These are phyloP conservation scores for Cantharis rufa DNA, from an alignment of 2,888 invertebrate species.

Conservation along the genomic window DNA sequence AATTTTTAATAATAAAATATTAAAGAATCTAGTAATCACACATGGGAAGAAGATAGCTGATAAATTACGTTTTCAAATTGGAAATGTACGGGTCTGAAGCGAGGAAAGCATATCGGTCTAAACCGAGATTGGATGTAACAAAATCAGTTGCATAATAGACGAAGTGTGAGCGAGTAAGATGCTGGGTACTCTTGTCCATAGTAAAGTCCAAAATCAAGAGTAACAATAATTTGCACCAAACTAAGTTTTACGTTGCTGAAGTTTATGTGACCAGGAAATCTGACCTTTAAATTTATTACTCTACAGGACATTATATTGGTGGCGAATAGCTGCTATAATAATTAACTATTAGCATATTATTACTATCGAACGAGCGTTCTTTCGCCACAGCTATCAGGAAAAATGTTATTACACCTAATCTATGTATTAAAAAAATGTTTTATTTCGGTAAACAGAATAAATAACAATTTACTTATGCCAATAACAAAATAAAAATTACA, in stretches of 20 bases:
- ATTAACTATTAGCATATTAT: not conserved
- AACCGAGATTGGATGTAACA: slow-evolving; percentile 17
- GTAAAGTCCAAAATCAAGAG: slow-evolving; percentile 18
- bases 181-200: slow-evolving; percentile 20
- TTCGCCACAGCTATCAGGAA: not conserved
- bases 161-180: slow-evolving; percentile 21
- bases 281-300: slow-evolving; percentile 19
- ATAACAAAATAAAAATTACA: slow-evolving; percentile 8
- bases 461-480: not conserved
- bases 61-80: slow-evolving; percentile 14
- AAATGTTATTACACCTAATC: not conserved
- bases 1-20: slow-evolving; percentile 14
- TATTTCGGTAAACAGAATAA: not conserved
- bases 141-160: slow-evolving; percentile 23
- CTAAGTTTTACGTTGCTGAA: slow-evolving; percentile 29
- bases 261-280: slow-evolving; percentile 36
- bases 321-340: not conserved
- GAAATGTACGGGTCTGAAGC: slow-evolving; percentile 8
- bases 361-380: not conserved
- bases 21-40: slow-evolving; percentile 8
- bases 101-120: slow-evolving; percentile 11
- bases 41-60: slow-evolving; percentile 11
- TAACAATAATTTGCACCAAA: slow-evolving; percentile 34
- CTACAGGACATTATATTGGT: not conserved
- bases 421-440: not conserved